Percentiles rank a stretch among this genome's conserved stretches.
phyloP scores from a whole-genome alignment of 2,888 invertebrate species.

The Cancer borealis region DNA sequence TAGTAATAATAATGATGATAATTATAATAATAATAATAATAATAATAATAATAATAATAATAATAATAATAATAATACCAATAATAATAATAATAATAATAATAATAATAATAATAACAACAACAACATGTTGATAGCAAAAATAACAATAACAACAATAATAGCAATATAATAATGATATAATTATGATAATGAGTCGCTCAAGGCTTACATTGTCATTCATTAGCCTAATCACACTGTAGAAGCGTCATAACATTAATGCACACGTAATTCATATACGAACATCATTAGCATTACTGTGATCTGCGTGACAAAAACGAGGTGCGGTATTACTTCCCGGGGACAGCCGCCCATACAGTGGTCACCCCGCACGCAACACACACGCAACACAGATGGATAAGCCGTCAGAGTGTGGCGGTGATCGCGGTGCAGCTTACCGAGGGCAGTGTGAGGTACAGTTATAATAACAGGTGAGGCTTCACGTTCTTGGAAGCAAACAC shows the following conservation, averaged over 20 bases:
- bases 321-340: not conserved
- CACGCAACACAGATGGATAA: not conserved
- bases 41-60: too few relatives aligned
- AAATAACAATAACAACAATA: not conserved
- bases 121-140: not conserved
- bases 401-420: not conserved
- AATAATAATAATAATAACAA: not conserved
- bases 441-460: not conserved
- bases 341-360: not conserved
- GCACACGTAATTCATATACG: not conserved
- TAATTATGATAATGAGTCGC: not conserved
- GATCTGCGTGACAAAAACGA: not conserved
- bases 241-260: not conserved
- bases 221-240: slow-evolving; percentile 38
- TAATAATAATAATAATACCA: not conserved
- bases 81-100: not conserved
- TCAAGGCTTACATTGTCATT: not conserved
- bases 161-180: not conserved
- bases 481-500: not conserved
- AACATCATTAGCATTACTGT: not conserved
- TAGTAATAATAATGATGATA: too few relatives aligned
- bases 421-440: not conserved
- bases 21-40: too few relatives aligned
- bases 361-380: not conserved
- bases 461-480: not conserved